Evolutionary conservation across 2,888 invertebrate genomes (phyloP), one percentile per base, ranked within the genome.

Genomic region (Anorthoa munda): DNA sequence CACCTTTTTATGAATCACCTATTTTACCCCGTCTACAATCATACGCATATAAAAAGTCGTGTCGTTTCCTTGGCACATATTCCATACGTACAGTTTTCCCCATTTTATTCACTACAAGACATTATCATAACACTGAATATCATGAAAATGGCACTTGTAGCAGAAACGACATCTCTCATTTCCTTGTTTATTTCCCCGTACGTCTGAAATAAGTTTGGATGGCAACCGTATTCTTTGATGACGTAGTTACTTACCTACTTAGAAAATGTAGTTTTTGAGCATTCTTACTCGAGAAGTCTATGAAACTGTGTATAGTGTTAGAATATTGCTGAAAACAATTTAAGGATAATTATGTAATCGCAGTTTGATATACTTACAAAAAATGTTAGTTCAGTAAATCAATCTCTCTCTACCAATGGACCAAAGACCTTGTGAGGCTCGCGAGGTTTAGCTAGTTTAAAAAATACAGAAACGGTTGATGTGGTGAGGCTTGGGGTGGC

Each of bases 91-190:
- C 60, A 80, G 67, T 82, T 82, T 77, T 77, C 68, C 59, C 53
- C 63, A 56, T 73, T 74, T 79, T 80, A 86, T 84, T 84, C 72
- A 79, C 78, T 72, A 79, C 77, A 70, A 85, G 74, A 82, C 79
- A 80, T 76, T 79, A 77, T 77, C 80, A 72, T 84, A 82, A 81
- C 71, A 81, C 81, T 81, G 67, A 85, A 72, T 77, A 85, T 86
- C 87, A 82, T 85, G 82, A 81, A 85, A 83, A 82, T 84, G 80
- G 75, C 84, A 84, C 83, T 84, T 84, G 75, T 84, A 77, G 80
- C 86, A 72, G 80, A 79, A 63, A 85, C 81, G 90, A 90, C 90
- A 90, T 89, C 88, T 90, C 86, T 90, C 87, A 92, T 92, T 92
- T 92, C 91, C 89, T 83, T 82, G 82, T 86, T 89, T 88, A 87